phyloP scores from a whole-genome alignment of 2,113 vertebrate species.

The Poeciliopsis turrubarensis region DNA sequence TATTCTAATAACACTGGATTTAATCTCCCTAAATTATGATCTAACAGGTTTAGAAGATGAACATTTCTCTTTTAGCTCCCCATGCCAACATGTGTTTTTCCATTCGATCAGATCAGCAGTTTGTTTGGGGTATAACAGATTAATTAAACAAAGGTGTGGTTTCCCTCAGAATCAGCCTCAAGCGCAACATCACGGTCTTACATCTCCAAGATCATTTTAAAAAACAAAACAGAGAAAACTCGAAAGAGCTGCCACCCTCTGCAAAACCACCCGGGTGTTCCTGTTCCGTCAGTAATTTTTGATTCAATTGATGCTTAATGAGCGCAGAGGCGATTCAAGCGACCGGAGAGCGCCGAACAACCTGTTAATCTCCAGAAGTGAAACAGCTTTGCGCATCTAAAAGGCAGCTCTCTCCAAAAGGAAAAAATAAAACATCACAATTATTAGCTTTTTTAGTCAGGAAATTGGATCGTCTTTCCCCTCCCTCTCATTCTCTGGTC shows the following conservation, averaged over 20 bases:
- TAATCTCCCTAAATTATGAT: neutral
- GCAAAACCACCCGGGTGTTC: neutral
- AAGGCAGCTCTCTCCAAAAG: neutral
- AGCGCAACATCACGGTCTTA: slow-evolving; percentile 42
- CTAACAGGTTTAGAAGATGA: neutral
- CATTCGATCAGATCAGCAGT: neutral
- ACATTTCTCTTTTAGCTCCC: neutral
- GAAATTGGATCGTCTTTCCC: neutral
- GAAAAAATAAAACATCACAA: neutral
- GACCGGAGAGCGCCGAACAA: slow-evolving; percentile 56
- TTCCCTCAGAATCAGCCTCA: slow-evolving; percentile 10
- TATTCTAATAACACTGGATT: neutral
- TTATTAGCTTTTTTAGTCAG: neutral
- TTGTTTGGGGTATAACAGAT: slow-evolving; percentile 14
- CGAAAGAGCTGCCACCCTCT: neutral
- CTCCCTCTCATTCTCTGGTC: slow-evolving; percentile 28
- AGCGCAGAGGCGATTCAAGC: neutral
- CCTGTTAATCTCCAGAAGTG: slow-evolving; percentile 67
- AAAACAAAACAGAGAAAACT: slow-evolving; percentile 9
- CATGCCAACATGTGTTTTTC: neutral
- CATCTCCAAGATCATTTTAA: neutral
- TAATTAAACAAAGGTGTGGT: slow-evolving; percentile 55
- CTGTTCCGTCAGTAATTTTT: neutral
- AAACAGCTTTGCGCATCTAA: neutral
- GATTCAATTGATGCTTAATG: neutral